These are phyloP conservation scores for Meriones psammophilus DNA, from an alignment of 2,797 vertebrate genomes.

Conservation along the genomic window DNA sequence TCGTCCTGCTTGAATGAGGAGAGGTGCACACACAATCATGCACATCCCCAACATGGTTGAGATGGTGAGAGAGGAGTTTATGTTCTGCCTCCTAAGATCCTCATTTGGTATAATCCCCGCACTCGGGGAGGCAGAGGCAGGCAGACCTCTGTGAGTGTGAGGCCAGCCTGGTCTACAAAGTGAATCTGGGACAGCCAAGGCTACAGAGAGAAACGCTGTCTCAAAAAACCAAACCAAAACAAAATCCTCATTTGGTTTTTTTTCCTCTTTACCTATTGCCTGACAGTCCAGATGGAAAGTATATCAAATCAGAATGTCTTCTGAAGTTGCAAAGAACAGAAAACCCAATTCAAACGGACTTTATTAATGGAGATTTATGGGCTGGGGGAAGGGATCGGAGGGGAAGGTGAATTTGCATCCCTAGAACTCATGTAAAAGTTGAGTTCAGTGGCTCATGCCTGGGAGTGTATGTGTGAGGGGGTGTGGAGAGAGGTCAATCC, in stretches of 20 bases:
- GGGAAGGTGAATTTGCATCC: neutral
- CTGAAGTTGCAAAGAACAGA: conserved; percentile 35
- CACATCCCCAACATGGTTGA: neutral
- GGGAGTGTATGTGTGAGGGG: neutral
- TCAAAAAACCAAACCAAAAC: too few species aligned
- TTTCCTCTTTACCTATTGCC: conserved; percentile 32
- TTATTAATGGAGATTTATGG: conserved; percentile 43
- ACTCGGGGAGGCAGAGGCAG: too few species aligned
- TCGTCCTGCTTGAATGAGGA: neutral
- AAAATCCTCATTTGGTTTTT: too few species aligned
- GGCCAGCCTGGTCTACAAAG: too few species aligned
- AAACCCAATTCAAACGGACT: neutral
- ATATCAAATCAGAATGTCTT: conserved; percentile 45
- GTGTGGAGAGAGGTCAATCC: neutral
- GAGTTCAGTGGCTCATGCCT: neutral
- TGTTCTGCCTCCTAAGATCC: neutral
- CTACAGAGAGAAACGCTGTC: too few species aligned
- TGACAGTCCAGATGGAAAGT: neutral
- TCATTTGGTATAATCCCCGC: too few species aligned
- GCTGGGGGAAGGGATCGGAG: neutral
- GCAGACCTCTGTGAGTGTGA: too few species aligned
- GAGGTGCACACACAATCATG: neutral
- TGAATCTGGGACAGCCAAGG: too few species aligned
- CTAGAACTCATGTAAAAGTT: neutral
- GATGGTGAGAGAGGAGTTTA: neutral